phyloP scores from a whole-genome alignment of 2,888 invertebrate species.

The Mythimna albipuncta region DNA sequence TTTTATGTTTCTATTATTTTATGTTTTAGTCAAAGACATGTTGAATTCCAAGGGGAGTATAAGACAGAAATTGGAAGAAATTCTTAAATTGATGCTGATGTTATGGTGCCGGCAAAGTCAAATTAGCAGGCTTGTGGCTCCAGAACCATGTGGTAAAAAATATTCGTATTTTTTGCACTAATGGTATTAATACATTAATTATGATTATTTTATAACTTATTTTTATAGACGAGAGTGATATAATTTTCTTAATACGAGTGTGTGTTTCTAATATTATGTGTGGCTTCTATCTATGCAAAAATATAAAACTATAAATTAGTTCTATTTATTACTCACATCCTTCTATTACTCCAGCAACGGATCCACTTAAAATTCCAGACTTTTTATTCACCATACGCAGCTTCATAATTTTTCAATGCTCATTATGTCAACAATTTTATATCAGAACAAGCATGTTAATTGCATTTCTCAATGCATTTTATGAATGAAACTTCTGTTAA shows the following conservation, averaged over 20 bases:
- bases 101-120: constrained; percentile 95
- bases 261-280: constrained; percentile 1
- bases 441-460: constrained; percentile 44
- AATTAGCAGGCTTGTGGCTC: constrained; percentile 92
- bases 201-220: background rate
- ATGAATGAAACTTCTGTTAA: constrained; percentile 76
- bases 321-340: constrained; percentile 40
- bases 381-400: background rate
- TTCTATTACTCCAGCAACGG: constrained; percentile 8
- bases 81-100: constrained; percentile 95
- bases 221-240: background rate
- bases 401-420: background rate
- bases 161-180: background rate
- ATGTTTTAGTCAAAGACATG: constrained; percentile 83
- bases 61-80: constrained; percentile 93
- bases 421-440: background rate
- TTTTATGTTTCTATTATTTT: constrained; percentile 56
- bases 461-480: constrained; percentile 64
- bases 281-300: background rate
- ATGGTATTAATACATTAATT: background rate
- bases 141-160: constrained; percentile 90
- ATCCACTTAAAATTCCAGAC: constrained; percentile 31
- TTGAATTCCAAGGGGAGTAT: constrained; percentile 82
- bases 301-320: constrained; percentile 5
- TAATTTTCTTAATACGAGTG: background rate